Evolutionary conservation across 2,888 invertebrate species (phyloP), one percentile per base, ranked within the genome.

Genomic region (Drosophila mimetica): DNA sequence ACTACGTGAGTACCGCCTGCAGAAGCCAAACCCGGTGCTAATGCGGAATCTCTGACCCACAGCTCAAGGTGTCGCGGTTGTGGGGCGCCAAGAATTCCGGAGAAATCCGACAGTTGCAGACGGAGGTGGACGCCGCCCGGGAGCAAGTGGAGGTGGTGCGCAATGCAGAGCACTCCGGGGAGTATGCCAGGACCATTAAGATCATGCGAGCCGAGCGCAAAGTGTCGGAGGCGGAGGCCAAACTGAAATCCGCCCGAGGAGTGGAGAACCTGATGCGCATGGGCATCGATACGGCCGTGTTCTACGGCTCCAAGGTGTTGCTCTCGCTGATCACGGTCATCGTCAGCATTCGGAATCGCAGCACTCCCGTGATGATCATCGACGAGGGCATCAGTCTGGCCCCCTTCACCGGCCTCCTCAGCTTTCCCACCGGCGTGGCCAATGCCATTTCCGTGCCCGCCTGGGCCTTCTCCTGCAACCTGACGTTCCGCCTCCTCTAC

Each of bases 401-500:
- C 42, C 93, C 93, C 4, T 91, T 93, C 64, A 89, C 89, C n/a
- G 90, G 89, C 4, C 64, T 93, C 5, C 90, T 93, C 18, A 92
- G 92, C 2, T 93, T 92, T 88, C 93, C 93, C 11, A 92, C 92
- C 52, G 91, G 91, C 8, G 77, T 91, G n/a, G 76, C 82, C 1
- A 93, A 93, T 81, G 91, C 91, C 2, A 90, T 93, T 41, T 93
- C 93, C 0, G 92, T 93, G 57, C 93, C 93, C 54, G 91, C 92
- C 66, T 93, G 93, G 93, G 90, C 92, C 1, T 89, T 93, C 61
- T 92, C 93, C 11, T 92, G 92, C 80, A 92, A 92, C 77, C 90
- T 92, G 41, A 90, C 92, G 4, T 91, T 92, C 61, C 89, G 91
- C 61, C 74, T 88, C 42, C 55, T 91, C 13, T 82, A 89, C 9